Evolutionary conservation across 2,888 invertebrate genomes (phyloP).

Genomic region (Tipula confusa): DNA sequence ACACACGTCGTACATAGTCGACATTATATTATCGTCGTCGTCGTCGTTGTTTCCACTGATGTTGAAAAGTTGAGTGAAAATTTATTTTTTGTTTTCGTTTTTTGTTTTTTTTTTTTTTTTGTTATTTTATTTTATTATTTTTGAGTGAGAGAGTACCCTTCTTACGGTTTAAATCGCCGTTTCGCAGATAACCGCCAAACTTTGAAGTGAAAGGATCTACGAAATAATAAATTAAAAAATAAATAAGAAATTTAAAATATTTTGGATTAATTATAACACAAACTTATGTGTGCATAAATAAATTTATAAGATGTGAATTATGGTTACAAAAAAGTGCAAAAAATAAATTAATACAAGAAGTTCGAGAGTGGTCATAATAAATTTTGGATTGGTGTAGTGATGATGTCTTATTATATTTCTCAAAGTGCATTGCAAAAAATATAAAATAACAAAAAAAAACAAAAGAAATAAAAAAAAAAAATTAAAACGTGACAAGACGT

Average conservation of each 20-base stretch:
- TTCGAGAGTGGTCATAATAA: neutral
- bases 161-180: slow-evolving; percentile 27
- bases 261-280: neutral
- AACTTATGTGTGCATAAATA: neutral
- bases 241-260: neutral
- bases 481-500: slow-evolving; percentile 29
- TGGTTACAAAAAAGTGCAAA: neutral
- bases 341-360: no score
- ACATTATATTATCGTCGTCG: slow-evolving; percentile 28
- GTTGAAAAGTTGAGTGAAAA: slow-evolving; percentile 30
- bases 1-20: slow-evolving; percentile 28
- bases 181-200: slow-evolving; percentile 36
- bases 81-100: slow-evolving; percentile 15
- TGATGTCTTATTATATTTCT: neutral
- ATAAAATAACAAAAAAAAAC: neutral
- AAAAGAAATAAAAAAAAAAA: neutral
- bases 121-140: slow-evolving; percentile 6
- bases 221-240: neutral
- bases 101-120: slow-evolving; percentile 26
- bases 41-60: slow-evolving; percentile 30
- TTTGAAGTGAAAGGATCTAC: slow-evolving; percentile 37
- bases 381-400: slow-evolving; percentile 26
- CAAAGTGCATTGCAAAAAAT: neutral
- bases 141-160: slow-evolving; percentile 28
- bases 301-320: slow-evolving; percentile 6